Percentiles rank a stretch among this genome's conserved stretches.
phyloP scores from a whole-genome alignment of 2,797 vertebrate species.

The Malurus leucopterus region DNA sequence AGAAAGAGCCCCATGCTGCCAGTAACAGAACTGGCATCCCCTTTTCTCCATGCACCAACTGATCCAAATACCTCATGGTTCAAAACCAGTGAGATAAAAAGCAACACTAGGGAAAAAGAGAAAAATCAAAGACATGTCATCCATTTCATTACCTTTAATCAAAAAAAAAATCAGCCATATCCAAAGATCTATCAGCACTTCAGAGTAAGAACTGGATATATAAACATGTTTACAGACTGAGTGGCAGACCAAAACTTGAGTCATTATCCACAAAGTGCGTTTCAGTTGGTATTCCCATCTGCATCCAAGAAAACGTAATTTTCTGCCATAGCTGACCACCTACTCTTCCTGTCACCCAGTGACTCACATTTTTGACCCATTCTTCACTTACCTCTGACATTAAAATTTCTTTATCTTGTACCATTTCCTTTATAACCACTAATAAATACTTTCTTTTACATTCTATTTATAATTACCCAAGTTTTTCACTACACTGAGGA shows the following conservation, averaged over 20 bases:
- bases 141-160: background rate
- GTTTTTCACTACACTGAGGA: background rate
- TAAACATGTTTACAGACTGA: background rate
- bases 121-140: background rate
- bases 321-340: background rate
- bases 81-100: background rate
- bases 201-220: background rate
- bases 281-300: background rate
- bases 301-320: background rate
- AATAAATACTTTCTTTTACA: background rate
- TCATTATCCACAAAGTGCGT: constrained; percentile 31
- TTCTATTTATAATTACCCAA: background rate
- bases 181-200: background rate
- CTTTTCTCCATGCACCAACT: background rate
- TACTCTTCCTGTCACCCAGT: background rate
- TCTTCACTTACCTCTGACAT: background rate
- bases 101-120: background rate
- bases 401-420: background rate
- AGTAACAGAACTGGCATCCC: background rate
- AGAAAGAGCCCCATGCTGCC: background rate
- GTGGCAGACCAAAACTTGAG: constrained; percentile 25
- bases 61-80: background rate
- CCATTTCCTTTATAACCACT: background rate
- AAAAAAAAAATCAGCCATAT: background rate
- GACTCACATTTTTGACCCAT: background rate